phyloP scores from a whole-genome alignment of 2,113 vertebrate species.

The Scortum barcoo region DNA sequence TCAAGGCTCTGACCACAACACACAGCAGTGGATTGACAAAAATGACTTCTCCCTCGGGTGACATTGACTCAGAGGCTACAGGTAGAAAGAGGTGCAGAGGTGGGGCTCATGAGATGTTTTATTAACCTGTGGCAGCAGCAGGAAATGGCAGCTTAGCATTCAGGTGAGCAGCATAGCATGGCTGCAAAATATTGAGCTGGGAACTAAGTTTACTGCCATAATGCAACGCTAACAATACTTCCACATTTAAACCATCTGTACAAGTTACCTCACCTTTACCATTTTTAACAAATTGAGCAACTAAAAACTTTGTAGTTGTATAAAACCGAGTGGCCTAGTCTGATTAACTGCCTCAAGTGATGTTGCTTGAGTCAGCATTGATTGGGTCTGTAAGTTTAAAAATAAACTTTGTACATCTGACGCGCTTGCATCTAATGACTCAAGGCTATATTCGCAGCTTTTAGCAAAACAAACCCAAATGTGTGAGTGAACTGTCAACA shows the following conservation, averaged over 20 bases:
- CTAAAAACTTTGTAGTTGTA: background rate
- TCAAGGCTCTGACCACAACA: background rate
- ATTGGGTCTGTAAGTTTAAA: too few relatives aligned
- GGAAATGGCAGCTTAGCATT: background rate
- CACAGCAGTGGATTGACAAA: background rate
- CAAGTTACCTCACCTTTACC: too few relatives aligned
- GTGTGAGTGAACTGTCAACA: background rate
- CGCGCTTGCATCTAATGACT: background rate
- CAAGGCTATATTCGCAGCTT: background rate
- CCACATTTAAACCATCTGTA: too few relatives aligned
- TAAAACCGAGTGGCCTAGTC: too few relatives aligned
- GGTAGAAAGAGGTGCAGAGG: background rate
- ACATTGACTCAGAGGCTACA: background rate
- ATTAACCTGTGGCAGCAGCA: background rate
- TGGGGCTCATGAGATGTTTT: background rate
- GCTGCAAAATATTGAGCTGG: too few relatives aligned
- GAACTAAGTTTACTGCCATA: background rate
- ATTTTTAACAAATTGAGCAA: background rate
- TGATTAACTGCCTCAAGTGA: too few relatives aligned
- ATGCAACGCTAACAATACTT: background rate
- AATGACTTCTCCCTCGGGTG: background rate
- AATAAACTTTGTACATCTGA: background rate
- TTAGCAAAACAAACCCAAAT: background rate
- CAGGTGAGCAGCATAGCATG: background rate
- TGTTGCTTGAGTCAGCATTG: too few relatives aligned